A percentile compares a stretch with the other conserved stretches of the same genome.
phyloP scores from a whole-genome alignment of 2,888 invertebrate species.

The Sphaerophoria taeniata region DNA sequence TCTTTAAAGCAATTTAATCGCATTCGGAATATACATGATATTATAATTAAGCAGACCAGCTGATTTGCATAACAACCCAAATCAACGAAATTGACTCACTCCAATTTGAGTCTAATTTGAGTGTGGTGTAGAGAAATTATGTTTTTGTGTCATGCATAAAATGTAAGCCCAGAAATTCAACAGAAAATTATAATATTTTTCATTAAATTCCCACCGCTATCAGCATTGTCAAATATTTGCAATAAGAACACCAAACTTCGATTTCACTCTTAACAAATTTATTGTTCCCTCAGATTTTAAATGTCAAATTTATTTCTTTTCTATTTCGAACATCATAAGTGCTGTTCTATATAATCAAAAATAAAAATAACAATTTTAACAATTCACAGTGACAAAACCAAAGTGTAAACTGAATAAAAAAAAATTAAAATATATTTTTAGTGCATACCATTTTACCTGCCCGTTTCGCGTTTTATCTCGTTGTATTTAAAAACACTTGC shows the following conservation, averaged over 20 bases:
- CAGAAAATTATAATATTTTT: conserved; percentile 11
- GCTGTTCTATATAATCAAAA: conserved; percentile 1
- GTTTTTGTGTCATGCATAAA: conserved; percentile 12
- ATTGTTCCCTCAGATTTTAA: conserved; percentile 27
- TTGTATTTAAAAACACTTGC: conserved; percentile 67
- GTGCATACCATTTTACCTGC: conserved; percentile 60
- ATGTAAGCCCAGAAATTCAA: conserved; percentile 7
- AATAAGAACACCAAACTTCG: conserved; percentile 4
- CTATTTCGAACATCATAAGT: conserved; percentile 5
- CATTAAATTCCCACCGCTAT: conserved; percentile 45
- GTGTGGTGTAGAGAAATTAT: not conserved
- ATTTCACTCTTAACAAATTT: not conserved
- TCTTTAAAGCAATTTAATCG: conserved; percentile 26
- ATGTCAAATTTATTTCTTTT: conserved; percentile 10
- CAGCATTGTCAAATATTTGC: not conserved
- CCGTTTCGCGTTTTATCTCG: conserved; percentile 54
- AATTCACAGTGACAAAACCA: conserved; percentile 46
- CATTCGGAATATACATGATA: conserved; percentile 34
- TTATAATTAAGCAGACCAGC: conserved; percentile 62
- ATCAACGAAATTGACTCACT: conserved; percentile 37
- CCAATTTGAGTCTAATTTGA: not conserved
- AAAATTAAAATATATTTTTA: conserved; percentile 40
- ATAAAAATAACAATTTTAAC: conserved; percentile 37
- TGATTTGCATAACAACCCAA: conserved; percentile 66
- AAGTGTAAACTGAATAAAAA: conserved; percentile 21